Conservation (phyloP, 2,888 invertebrate genomes). For the Euplagia quadripunctaria region DNA sequence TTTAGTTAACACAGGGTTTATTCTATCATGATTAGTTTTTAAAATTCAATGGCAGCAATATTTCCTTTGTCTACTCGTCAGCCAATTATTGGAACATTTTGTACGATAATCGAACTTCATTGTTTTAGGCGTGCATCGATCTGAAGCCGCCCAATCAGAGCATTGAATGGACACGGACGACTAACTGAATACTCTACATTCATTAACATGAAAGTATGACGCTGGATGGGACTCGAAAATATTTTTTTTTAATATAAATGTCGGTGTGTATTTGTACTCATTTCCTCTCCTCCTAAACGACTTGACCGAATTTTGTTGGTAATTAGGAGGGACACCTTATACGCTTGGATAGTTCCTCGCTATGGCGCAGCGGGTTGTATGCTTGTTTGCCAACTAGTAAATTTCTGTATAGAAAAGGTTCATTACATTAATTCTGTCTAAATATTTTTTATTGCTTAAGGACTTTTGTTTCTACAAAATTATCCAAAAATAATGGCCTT, state of each 20-base stretch:
- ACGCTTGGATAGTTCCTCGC: no score
- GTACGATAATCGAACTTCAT: conserved; percentile 54
- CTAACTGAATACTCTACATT: conserved; percentile 63
- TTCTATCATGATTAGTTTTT: no score
- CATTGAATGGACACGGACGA: conserved; percentile 64
- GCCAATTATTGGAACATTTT: conserved; percentile 26
- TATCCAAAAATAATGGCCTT: no score
- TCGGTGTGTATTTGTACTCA: not conserved
- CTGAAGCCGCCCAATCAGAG: conserved; percentile 67
- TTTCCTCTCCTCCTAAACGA: not conserved
- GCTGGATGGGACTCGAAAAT: conserved; percentile 23
- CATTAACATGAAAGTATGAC: conserved; percentile 27
- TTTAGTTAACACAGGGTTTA: not conserved
- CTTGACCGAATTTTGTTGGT: not conserved
- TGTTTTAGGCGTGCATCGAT: conserved; percentile 71
- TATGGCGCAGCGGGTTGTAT: no score
- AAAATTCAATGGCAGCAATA: not conserved
- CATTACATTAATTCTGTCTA: no score
- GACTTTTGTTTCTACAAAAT: no score
- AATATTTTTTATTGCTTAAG: no score
- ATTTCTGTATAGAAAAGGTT: no score
- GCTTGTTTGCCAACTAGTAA: no score
- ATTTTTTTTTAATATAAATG: no score
- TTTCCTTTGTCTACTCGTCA: not conserved
- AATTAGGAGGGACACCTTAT: no score